These are phyloP conservation scores for Gyrodactylus bullatarudis DNA, from an alignment of 1,140 invertebrate species.

Conservation along the genomic window DNA sequence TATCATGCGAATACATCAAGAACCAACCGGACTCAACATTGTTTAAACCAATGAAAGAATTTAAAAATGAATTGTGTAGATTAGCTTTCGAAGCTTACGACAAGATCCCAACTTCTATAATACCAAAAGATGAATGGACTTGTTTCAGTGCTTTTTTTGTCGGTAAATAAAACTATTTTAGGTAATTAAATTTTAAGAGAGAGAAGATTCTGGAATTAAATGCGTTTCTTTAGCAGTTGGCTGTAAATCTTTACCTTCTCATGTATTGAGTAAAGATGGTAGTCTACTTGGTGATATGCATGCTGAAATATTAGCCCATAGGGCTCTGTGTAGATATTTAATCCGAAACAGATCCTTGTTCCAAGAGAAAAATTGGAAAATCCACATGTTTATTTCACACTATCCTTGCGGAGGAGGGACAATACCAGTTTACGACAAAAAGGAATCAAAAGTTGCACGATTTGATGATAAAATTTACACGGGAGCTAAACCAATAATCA, in stretches of 20 bases:
- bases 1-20: too few relatives aligned
- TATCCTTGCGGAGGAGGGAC: not conserved
- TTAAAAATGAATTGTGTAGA: not conserved
- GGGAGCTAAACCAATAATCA: not conserved
- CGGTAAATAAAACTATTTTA: not conserved
- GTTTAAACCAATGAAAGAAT: too few relatives aligned
- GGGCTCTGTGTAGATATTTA: not conserved
- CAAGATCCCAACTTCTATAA: not conserved
- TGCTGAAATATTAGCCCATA: not conserved
- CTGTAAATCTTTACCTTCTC: not conserved
- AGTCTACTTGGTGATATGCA: not conserved
- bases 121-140: not conserved
- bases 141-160: not conserved
- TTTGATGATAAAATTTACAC: not conserved
- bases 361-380: not conserved
- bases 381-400: not conserved
- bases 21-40: too few relatives aligned
- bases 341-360: not conserved
- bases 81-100: not conserved
- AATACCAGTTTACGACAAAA: not conserved
- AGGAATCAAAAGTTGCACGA: not conserved
- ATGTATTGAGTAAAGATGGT: not conserved
- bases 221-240: not conserved
- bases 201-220: not conserved
- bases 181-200: not conserved